Evolutionary conservation across 1,140 invertebrate species (phyloP).

Genomic region (Chymomyza costata): DNA sequence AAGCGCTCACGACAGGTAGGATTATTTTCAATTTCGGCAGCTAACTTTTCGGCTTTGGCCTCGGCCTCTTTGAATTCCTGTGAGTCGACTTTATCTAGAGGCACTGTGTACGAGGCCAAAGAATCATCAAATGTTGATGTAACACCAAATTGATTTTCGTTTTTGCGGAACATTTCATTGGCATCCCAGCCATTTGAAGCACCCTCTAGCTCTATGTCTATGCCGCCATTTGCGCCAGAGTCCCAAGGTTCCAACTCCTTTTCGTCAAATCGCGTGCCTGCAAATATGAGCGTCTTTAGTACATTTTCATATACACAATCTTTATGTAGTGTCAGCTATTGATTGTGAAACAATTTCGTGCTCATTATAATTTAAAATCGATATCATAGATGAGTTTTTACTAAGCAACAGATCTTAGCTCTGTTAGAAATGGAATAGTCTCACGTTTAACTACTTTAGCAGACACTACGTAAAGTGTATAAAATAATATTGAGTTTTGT

Average conservation of each 20-base stretch:
- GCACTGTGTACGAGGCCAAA: constrained; percentile 90
- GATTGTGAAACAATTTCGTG: too few species aligned
- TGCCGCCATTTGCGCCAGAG: constrained; percentile 79
- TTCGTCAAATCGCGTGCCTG: constrained; percentile 79
- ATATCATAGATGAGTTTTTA: too few species aligned
- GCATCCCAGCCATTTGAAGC: constrained; percentile 94
- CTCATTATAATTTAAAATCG: too few species aligned
- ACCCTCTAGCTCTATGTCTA: constrained; percentile 81
- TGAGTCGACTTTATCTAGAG: constrained; percentile 87
- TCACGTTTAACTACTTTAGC: too few species aligned
- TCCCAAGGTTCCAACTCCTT: constrained; percentile 94
- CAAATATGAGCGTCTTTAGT: background rate
- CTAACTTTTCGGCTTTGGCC: constrained; percentile 90
- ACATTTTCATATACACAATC: too few species aligned
- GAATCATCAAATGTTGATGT: constrained; percentile 91
- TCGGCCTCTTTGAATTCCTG: constrained; percentile 90
- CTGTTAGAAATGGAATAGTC: too few species aligned
- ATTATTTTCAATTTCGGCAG: constrained; percentile 91
- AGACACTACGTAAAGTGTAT: too few species aligned
- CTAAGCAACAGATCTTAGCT: too few species aligned
- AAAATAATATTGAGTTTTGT: too few species aligned
- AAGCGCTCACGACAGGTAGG: constrained; percentile 86
- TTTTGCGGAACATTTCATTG: constrained; percentile 95
- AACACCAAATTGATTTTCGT: constrained; percentile 92
- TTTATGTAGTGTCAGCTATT: too few species aligned